Conservation (phyloP, 2,113 vertebrate species). For the Gobiocypris rarus region DNA sequence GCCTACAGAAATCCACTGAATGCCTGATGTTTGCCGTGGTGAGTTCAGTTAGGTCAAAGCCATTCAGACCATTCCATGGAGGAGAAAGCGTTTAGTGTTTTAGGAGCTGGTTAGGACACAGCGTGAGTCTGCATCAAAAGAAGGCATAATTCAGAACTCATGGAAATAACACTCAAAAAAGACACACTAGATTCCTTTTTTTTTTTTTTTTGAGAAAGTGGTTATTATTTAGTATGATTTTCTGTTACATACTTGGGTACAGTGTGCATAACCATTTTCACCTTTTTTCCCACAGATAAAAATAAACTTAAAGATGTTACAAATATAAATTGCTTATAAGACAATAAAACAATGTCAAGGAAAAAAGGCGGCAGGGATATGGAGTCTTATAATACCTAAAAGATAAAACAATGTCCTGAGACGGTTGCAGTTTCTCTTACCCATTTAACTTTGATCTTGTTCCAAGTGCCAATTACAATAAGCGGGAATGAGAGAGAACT, state of each 20-base stretch:
- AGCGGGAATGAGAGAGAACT: slow-evolving; percentile 58
- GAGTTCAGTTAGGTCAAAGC: background rate
- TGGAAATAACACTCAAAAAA: slow-evolving; percentile 53
- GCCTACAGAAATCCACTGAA: background rate
- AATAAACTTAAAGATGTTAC: slow-evolving; percentile 76
- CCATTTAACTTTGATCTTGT: slow-evolving; percentile 57
- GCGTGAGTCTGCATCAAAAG: background rate
- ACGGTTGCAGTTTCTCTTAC: slow-evolving; percentile 18
- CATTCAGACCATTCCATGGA: background rate
- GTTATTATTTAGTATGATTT: slow-evolving; percentile 77
- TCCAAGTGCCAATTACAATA: slow-evolving; percentile 60
- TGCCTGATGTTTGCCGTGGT: background rate
- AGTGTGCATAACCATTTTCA: slow-evolving; percentile 69
- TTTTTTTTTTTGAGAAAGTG: slow-evolving; percentile 77
- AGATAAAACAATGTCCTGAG: slow-evolving; percentile 41
- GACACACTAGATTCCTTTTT: slow-evolving; percentile 47
- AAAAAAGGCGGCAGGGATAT: slow-evolving; percentile 71
- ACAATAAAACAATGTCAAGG: slow-evolving; percentile 67
- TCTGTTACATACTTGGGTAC: slow-evolving; percentile 71
- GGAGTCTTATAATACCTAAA: slow-evolving; percentile 65
- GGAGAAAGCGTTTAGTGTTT: background rate
- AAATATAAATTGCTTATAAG: slow-evolving; percentile 77
- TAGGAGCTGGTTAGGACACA: background rate
- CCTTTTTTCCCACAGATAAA: slow-evolving; percentile 67
- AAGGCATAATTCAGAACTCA: slow-evolving; percentile 2